Evolutionary conservation across 2,113 vertebrate genomes (phyloP), one percentile per base, ranked within the genome.

Genomic region (Lycaon pictus): DNA sequence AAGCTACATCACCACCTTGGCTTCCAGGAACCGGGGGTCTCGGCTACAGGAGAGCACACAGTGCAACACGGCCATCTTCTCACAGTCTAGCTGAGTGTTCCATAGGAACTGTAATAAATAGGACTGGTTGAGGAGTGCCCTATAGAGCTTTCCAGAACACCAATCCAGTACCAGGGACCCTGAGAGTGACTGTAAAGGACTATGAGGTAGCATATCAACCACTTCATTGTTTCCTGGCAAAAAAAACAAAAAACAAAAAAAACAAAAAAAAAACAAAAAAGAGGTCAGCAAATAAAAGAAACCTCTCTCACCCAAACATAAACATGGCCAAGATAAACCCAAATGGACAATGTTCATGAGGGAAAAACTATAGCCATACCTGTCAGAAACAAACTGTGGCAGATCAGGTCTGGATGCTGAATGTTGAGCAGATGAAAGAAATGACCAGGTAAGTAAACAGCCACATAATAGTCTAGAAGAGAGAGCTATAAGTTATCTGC

Each of bases 341-440:
- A 83, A 67, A 72, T 3, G 22, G 53, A 32, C 37, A 29, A 22
- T 0, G 5, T 20, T n/a, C 1, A 7, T 11, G n/a, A 37, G 53
- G 63, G 51, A 25, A 89, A 93, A 86, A 35, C 20, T 37, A 9
- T 2, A 89, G 89, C 95, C 65, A 7, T 99, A 99, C 99, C 99
- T 98, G 99, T 99, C 96, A 99, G 98, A 98, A 99, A 99, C 71
- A 99, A 99, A 96, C 99, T 99, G 95, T 99, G 99, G 97, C 99
- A 99, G 94, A 99, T 98, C 92, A 99, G 97, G 95, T 99, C 99
- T 97, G 99, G 99, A 98, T 99, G 99, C 43, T 99, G 99, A 98
- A 98, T 99, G 98, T 99, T 99, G 98, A 99, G 99, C 32, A 99
- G 98, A 92, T 99, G 99, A 91, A 99, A 99, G 97, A 99, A 99